Conservation (phyloP, 2,113 vertebrate species). For the Scophthalmus maximus region DNA sequence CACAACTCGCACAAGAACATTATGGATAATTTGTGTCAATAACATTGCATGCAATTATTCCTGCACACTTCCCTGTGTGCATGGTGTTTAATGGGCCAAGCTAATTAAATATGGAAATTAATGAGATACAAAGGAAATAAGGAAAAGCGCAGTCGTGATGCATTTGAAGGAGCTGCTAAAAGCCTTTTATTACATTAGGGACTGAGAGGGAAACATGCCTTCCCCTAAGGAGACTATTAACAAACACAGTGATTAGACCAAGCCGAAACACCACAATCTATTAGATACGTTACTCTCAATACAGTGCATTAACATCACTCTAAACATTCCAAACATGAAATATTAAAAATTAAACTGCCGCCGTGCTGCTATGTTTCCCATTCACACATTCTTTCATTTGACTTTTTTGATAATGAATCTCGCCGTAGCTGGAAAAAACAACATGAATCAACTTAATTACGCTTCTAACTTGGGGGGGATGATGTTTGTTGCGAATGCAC, state of each 20-base stretch:
- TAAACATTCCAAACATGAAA: slow-evolving; percentile 40
- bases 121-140: slow-evolving; percentile 78
- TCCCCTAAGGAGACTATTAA: slow-evolving; percentile 71
- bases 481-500: slow-evolving; percentile 5
- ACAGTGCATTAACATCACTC: slow-evolving; percentile 32
- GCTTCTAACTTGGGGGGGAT: not conserved
- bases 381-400: slow-evolving; percentile 28
- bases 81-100: slow-evolving; percentile 78
- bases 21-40: slow-evolving; percentile 78
- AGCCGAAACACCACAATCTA: slow-evolving; percentile 45
- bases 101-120: slow-evolving; percentile 86
- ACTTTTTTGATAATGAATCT: slow-evolving; percentile 31
- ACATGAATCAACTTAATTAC: slow-evolving; percentile 43
- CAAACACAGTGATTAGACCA: slow-evolving; percentile 68
- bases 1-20: slow-evolving; percentile 75
- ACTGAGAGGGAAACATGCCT: slow-evolving; percentile 54
- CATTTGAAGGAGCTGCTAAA: slow-evolving; percentile 79
- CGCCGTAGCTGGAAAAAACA: not conserved
- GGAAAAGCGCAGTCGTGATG: slow-evolving; percentile 70
- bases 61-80: slow-evolving; percentile 74
- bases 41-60: slow-evolving; percentile 75
- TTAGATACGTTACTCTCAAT: slow-evolving; percentile 43
- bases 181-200: slow-evolving; percentile 78
- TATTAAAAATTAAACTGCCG: slow-evolving; percentile 36
- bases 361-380: slow-evolving; percentile 14